Base-by-base conservation (phyloP, 2,888 invertebrate genomes). In the Apoderus coryli region DNA sequence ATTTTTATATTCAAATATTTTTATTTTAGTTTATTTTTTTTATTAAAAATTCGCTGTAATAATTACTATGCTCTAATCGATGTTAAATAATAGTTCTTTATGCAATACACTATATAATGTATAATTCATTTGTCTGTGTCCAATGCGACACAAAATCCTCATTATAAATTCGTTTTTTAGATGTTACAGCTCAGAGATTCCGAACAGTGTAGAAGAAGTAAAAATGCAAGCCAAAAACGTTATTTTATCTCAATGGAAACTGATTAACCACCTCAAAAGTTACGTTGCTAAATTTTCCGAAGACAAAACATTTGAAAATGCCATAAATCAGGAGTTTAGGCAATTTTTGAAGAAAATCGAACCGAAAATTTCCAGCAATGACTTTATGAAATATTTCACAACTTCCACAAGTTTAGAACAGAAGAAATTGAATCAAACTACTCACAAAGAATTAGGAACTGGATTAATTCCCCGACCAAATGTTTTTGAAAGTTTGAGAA, bases 301-400 rank as follows among this genome's bases (percentile, higher is more conserved):
- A 22, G 60, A 64, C 22, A 61, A 56, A 34, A 57, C 53, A 23
- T 40, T 62, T 12, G 60, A 64, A 25, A 50, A 59, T 25, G 49
- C 56, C 7, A 29, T 67, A 16, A 63, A 57, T 40, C 67, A 61
- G 40, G 64, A 68, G 38, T 63, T 67, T 56, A 50, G 60, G 2
- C 56, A 61, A 2, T 49, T 63, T 22, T 44, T 67, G 22, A 63
- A 67, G 42, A 66, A 59, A 45, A 46, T 65, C 10, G 57, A 60
- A 32, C 54, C 58, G 0, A 47, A 53, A 25, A 45, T 53, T 3
- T 57, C 57, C 40, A 56, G 54, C 3, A 52, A 37, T 16, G 45
- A 50, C 10, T 37, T 54, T 13, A 36, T 54, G 11, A 42, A 49
- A 26, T 49, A 46, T 43, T 46, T 56, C 33, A 14, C 42, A 51